A percentile compares a stretch with the other conserved stretches of the same genome.
phyloP scores from a whole-genome alignment of 1,140 invertebrate genomes.

The Babylonia areolata region DNA sequence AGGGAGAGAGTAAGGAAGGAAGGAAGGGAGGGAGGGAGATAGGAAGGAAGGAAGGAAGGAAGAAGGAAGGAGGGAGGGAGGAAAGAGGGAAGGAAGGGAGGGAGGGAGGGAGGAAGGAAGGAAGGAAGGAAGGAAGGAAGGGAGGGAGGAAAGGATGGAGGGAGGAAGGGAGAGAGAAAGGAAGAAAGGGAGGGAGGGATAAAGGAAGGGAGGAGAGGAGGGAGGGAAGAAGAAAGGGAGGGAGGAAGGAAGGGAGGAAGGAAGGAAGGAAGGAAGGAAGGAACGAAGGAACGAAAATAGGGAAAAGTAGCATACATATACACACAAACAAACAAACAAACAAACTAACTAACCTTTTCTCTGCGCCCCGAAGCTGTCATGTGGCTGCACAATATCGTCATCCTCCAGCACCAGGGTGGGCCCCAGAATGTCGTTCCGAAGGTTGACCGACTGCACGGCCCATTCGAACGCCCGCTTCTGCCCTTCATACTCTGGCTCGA shows the following conservation, averaged over 20 bases:
- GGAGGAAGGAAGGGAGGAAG: conserved; percentile 1
- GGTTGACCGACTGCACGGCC: conserved; percentile 61
- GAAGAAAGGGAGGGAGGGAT: too few species aligned
- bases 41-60: too few species aligned
- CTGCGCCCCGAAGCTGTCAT: conserved; percentile 59
- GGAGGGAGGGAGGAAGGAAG: conserved; percentile 5
- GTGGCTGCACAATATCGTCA: conserved; percentile 51
- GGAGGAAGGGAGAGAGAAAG: too few species aligned
- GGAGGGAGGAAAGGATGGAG: too few species aligned
- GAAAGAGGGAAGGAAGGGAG: not conserved
- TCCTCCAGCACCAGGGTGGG: conserved; percentile 57
- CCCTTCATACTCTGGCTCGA: conserved; percentile 58
- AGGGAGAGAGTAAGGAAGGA: too few species aligned
- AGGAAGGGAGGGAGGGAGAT: too few species aligned
- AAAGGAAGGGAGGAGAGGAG: too few species aligned
- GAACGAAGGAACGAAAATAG: not conserved
- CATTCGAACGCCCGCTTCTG: conserved; percentile 56
- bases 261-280: not conserved
- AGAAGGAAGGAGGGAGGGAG: too few species aligned
- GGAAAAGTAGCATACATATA: not conserved
- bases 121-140: not conserved
- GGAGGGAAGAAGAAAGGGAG: not conserved
- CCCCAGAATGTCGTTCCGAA: conserved; percentile 51
- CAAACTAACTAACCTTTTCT: conserved; percentile 79
- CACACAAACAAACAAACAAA: conserved; percentile 37